phyloP scores from a whole-genome alignment of 2,888 invertebrate species.

The Nudaria mundana region DNA sequence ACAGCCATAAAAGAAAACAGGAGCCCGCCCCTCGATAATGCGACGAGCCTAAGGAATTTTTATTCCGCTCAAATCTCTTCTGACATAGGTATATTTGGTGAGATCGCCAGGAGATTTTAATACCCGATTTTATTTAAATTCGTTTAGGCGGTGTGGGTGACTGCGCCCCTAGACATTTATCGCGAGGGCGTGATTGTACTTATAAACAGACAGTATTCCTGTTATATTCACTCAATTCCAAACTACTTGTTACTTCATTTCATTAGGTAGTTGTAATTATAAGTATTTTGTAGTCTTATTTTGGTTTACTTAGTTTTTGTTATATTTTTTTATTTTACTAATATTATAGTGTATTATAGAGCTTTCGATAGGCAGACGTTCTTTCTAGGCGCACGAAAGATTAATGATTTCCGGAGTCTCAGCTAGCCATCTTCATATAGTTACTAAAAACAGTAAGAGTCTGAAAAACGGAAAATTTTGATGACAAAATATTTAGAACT shows the following conservation, averaged over 20 bases:
- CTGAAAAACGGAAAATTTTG: too few relatives aligned
- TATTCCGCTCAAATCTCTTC: slow-evolving; percentile 79
- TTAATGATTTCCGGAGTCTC: too few relatives aligned
- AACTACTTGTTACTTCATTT: background rate
- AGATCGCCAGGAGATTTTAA: slow-evolving; percentile 78
- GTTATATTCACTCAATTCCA: slow-evolving; percentile 22
- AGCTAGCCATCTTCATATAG: too few relatives aligned
- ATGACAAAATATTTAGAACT: too few relatives aligned
- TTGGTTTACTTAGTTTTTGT: too few relatives aligned
- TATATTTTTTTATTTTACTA: too few relatives aligned
- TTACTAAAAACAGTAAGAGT: too few relatives aligned
- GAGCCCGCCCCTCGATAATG: slow-evolving; percentile 76
- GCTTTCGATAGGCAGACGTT: too few relatives aligned
- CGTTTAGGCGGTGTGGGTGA: slow-evolving; percentile 73
- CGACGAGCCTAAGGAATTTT: slow-evolving; percentile 78
- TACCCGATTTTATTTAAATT: slow-evolving; percentile 80
- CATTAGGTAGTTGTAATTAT: too few relatives aligned
- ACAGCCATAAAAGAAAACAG: slow-evolving; percentile 81
- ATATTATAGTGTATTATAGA: too few relatives aligned
- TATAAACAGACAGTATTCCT: slow-evolving; percentile 58
- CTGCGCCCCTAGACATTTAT: slow-evolving; percentile 73
- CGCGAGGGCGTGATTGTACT: slow-evolving; percentile 73
- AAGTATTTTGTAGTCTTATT: too few relatives aligned
- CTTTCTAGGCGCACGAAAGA: too few relatives aligned
- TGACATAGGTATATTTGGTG: slow-evolving; percentile 79